phyloP scores from a whole-genome alignment of 2,113 vertebrate genomes.

The Notarius lentiginosus region DNA sequence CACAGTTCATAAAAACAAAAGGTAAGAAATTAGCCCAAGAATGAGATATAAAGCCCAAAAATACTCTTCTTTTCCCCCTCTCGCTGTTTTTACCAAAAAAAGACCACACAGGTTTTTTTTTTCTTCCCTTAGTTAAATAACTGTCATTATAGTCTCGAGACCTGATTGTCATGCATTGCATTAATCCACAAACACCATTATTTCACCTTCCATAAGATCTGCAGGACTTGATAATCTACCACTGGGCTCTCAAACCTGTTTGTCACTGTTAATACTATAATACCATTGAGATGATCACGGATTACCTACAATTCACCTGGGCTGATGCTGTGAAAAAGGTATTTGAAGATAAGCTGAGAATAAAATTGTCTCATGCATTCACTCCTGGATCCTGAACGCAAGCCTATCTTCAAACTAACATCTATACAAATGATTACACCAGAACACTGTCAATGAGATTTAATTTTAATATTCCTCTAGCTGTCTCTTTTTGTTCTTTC shows the following conservation, averaged over 20 bases:
- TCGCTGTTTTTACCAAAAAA: background rate
- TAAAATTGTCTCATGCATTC: slow-evolving; percentile 43
- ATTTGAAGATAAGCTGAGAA: slow-evolving; percentile 36
- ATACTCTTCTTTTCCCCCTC: background rate
- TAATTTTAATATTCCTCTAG: background rate
- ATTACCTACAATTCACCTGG: slow-evolving; percentile 41
- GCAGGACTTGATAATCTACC: slow-evolving; percentile 35
- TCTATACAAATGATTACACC: background rate
- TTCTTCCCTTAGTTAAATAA: background rate
- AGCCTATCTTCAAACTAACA: background rate
- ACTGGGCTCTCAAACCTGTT: slow-evolving; percentile 25
- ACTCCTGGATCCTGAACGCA: slow-evolving; percentile 5
- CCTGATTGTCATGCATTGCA: slow-evolving; percentile 30
- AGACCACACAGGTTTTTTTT: background rate
- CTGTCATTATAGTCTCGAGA: slow-evolving; percentile 27
- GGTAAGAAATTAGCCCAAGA: background rate
- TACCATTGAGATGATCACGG: slow-evolving; percentile 41
- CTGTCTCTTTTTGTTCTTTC: background rate
- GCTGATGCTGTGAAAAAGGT: slow-evolving; percentile 38
- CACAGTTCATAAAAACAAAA: background rate
- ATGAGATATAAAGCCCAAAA: background rate
- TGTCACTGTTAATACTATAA: slow-evolving; percentile 53
- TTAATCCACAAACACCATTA: slow-evolving; percentile 32
- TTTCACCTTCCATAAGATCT: slow-evolving; percentile 4
- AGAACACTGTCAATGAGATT: background rate